These are phyloP conservation scores for Benthosema pterotum DNA, from an alignment of 2,797 vertebrate genomes.

Conservation along the genomic window DNA sequence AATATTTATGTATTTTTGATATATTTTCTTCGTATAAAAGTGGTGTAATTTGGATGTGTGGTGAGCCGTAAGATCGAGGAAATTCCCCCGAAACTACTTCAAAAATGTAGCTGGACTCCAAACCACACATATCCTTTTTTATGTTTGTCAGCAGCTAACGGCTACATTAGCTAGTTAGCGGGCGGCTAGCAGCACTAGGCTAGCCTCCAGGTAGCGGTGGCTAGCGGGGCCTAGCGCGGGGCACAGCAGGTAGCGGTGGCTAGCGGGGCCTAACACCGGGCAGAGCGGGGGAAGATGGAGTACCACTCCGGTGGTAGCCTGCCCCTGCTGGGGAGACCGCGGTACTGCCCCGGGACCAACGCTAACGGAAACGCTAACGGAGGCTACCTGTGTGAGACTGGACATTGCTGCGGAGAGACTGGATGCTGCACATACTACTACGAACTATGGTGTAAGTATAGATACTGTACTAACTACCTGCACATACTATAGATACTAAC, in stretches of 20 bases:
- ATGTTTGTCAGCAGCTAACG: slow-evolving; percentile 34
- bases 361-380: slow-evolving; percentile 78
- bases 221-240: slow-evolving; percentile 40
- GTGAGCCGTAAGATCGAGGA: no score
- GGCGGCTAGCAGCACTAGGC: background rate
- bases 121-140: background rate
- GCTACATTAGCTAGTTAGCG: slow-evolving; percentile 27
- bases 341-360: slow-evolving; percentile 89
- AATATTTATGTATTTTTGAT: no score
- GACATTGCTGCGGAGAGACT: slow-evolving; percentile 95
- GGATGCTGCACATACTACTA: slow-evolving; percentile 99
- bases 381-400: slow-evolving; percentile 93
- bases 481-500: no score
- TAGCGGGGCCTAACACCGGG: slow-evolving; percentile 37
- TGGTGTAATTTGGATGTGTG: slow-evolving; percentile 3
- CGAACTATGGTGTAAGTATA: slow-evolving; percentile 94
- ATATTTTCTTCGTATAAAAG: background rate
- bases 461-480: background rate
- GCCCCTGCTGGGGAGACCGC: slow-evolving; percentile 84
- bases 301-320: slow-evolving; percentile 84
- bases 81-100: background rate
- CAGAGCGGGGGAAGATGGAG: slow-evolving; percentile 81
- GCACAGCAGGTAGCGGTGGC: slow-evolving; percentile 63
- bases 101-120: slow-evolving; percentile 54
- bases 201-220: slow-evolving; percentile 47